A percentile compares a stretch with the other conserved stretches of the same genome.
Conservation (phyloP, 2,888 invertebrate species). For the Hypena proboscidalis region DNA sequence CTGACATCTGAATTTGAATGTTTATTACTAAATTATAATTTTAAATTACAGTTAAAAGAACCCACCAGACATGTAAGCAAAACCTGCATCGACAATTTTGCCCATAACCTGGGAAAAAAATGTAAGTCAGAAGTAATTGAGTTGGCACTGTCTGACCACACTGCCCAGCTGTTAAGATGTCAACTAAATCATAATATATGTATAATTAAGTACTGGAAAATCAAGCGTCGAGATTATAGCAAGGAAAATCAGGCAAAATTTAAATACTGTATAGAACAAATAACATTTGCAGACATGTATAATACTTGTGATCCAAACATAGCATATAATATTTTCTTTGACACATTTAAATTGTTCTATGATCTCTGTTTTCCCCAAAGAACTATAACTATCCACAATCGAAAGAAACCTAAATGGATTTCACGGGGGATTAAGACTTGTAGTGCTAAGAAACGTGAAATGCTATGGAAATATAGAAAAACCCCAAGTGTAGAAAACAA, state of each 20-base stretch:
- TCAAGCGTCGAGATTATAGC: conserved; percentile 16
- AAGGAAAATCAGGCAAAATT: conserved; percentile 26
- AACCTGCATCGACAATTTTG: too few species aligned
- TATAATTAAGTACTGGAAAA: conserved; percentile 9
- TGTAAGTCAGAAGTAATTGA: too few species aligned
- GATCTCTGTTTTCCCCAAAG: conserved; percentile 19
- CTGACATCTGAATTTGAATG: too few species aligned
- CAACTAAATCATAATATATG: conserved; percentile 6
- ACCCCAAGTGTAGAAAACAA: conserved; percentile 8
- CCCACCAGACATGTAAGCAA: too few species aligned
- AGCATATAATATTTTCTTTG: conserved; percentile 16
- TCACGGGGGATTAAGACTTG: conserved; percentile 16
- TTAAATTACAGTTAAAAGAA: too few species aligned
- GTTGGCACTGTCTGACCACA: neutral
- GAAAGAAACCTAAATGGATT: conserved; percentile 15
- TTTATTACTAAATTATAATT: too few species aligned
- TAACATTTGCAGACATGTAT: conserved; percentile 27
- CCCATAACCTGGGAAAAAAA: too few species aligned
- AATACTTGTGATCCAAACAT: too few species aligned
- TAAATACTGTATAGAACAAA: conserved; percentile 10
- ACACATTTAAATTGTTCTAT: conserved; percentile 20
- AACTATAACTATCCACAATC: conserved; percentile 3
- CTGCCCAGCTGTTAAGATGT: neutral
- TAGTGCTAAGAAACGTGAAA: conserved; percentile 14
- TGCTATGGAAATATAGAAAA: conserved; percentile 16